phyloP scores from a whole-genome alignment of 2,888 invertebrate species.

The Psococerastis gibbosa region DNA sequence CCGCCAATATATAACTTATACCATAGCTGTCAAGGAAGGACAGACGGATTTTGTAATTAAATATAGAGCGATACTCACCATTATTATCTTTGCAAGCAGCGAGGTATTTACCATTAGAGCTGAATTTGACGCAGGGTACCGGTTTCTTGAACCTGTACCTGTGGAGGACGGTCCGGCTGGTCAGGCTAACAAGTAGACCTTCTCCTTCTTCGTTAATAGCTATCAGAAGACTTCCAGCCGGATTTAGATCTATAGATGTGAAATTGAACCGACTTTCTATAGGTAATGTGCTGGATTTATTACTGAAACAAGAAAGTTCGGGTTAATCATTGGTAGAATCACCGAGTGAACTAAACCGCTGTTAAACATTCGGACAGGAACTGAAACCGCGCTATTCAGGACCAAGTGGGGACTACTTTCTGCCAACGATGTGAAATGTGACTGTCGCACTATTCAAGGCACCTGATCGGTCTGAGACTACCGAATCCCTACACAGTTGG shows the following conservation, averaged over 20 bases:
- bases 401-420: too few relatives aligned
- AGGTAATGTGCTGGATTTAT: conserved; percentile 72
- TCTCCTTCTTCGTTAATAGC: conserved; percentile 82
- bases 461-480: too few relatives aligned
- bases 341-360: conserved; percentile 12
- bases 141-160: conserved; percentile 62
- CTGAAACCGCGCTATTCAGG: too few relatives aligned
- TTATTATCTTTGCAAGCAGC: conserved; percentile 74
- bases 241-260: conserved; percentile 64
- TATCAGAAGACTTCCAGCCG: conserved; percentile 67
- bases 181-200: conserved; percentile 66
- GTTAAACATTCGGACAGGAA: too few relatives aligned
- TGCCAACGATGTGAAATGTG: too few relatives aligned
- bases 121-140: conserved; percentile 65
- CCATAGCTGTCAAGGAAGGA: too few relatives aligned
- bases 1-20: too few relatives aligned
- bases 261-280: conserved; percentile 77
- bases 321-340: conserved; percentile 6
- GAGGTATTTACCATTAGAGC: conserved; percentile 85
- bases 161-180: conserved; percentile 67
- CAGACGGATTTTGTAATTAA: too few relatives aligned
- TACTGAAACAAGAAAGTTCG: conserved; percentile 43
- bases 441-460: too few relatives aligned
- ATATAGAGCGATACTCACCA: too few relatives aligned
- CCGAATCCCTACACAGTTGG: too few relatives aligned